Evolutionary conservation across 2,113 vertebrate genomes (phyloP).

Genomic region (Phocoena phocoena): DNA sequence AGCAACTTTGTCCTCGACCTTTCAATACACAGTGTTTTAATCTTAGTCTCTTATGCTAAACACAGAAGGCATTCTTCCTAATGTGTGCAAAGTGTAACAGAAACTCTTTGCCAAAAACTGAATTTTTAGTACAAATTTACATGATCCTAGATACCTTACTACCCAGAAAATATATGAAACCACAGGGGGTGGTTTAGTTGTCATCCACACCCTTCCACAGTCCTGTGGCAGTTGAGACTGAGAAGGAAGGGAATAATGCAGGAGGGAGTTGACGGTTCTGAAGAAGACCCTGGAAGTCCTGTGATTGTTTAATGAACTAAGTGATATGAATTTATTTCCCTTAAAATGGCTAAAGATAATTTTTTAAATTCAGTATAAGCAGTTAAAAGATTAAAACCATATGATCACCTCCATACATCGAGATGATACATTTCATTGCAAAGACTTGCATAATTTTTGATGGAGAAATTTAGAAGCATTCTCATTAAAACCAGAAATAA

Average conservation of each 20-base stretch:
- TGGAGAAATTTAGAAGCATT: neutral
- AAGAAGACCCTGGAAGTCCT: neutral
- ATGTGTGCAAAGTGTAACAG: neutral
- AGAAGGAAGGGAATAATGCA: neutral
- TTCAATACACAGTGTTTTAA: neutral
- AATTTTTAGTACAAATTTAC: neutral
- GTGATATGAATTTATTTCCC: neutral
- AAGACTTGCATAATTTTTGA: neutral
- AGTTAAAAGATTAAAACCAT: neutral
- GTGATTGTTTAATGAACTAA: neutral
- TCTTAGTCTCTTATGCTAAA: neutral
- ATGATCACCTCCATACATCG: neutral
- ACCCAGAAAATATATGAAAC: neutral
- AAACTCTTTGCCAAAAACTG: neutral
- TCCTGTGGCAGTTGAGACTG: neutral
- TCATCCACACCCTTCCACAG: neutral
- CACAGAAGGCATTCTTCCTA: neutral
- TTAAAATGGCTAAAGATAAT: slow-evolving; percentile 31
- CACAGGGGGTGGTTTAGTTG: neutral
- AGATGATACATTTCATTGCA: neutral
- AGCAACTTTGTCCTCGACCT: neutral
- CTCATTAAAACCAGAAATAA: neutral
- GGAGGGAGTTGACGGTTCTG: neutral
- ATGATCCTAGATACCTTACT: neutral
- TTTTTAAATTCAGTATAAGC: neutral